Base-by-base conservation (phyloP, 2,797 vertebrate genomes). In the Pangasius sanitwongsei region DNA sequence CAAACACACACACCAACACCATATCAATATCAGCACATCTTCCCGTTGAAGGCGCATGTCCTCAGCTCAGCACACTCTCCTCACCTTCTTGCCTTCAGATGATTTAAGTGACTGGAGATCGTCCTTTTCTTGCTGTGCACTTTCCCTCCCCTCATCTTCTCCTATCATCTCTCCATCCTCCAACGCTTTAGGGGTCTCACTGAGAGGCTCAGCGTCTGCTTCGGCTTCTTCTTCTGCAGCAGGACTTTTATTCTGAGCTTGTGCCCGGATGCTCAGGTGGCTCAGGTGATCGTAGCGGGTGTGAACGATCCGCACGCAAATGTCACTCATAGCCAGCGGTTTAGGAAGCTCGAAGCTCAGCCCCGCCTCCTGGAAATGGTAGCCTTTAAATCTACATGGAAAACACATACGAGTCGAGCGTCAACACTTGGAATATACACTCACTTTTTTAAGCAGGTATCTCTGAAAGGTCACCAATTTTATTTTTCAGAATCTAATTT, bases 271-370 rank as follows among this genome's bases (percentile, higher is more conserved):
- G 53, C 91, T 92, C 28, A 95, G 93, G 0, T 94, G 93, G 0
- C 97, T 97, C 41, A 98, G 20, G 7, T 98, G 98, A 90, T 99
- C 98, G 0, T 97, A 98, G n/a, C 0, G 90, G 0, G 97, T 97
- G 92, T 98, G 97, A 9, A 99, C 93, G 87, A 98, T 91, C 5
- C 97, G 94, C 0, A 99, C 74, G 0, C 96, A 97, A 0, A 98
- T 84, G 2, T 94, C 90, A 63, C 95, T 96, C 83, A 94, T 59
- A 13, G 97, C 96, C 92, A 99, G 92, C 1, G 95, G 92, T 90
- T 94, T 96, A 4, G 98, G 97, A 89, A 99, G 94, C 82, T 96
- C 95, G 90, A 99, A 98, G 37, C 95, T 94, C 20, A 96, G 69
- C 28, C 93, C 92, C 0, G 77, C 95, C 7, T 95, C 95, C 9